Conservation (phyloP, 2,888 invertebrate genomes). For the Eupithecia dodoneata region DNA sequence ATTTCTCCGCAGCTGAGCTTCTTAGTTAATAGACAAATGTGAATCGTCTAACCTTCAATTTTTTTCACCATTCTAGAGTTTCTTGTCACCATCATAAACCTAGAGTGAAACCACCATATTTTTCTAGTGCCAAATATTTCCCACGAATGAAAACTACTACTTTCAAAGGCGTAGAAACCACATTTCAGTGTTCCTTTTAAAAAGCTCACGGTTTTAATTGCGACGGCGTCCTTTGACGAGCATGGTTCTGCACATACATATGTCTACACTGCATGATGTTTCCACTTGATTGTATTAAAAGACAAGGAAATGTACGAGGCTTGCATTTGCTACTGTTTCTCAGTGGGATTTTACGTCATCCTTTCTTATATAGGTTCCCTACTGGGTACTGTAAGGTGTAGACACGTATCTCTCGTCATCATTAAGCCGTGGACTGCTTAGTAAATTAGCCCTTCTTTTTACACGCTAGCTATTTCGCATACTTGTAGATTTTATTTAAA, state of each 20-base stretch:
- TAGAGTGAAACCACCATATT: neutral
- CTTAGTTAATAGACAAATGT: neutral
- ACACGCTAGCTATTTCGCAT: no score
- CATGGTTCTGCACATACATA: slow-evolving; percentile 10
- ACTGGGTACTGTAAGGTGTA: no score
- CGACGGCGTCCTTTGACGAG: slow-evolving; percentile 20
- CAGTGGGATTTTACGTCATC: neutral
- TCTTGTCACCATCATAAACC: neutral
- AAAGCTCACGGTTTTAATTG: slow-evolving; percentile 23
- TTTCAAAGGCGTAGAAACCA: slow-evolving; percentile 6
- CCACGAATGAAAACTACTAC: neutral
- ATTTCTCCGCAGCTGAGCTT: neutral
- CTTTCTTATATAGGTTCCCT: no score
- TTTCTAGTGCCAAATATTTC: neutral
- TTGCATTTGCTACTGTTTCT: neutral
- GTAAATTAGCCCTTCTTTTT: no score
- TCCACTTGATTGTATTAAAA: neutral
- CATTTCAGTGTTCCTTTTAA: slow-evolving; percentile 15
- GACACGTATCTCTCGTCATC: no score
- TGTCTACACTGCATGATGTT: neutral
- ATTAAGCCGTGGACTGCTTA: neutral
- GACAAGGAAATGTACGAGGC: neutral
- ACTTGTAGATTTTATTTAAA: no score
- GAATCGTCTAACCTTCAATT: neutral
- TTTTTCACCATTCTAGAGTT: neutral